Conservation (phyloP, 1,140 invertebrate genomes). For the Kradibia gibbosae region DNA sequence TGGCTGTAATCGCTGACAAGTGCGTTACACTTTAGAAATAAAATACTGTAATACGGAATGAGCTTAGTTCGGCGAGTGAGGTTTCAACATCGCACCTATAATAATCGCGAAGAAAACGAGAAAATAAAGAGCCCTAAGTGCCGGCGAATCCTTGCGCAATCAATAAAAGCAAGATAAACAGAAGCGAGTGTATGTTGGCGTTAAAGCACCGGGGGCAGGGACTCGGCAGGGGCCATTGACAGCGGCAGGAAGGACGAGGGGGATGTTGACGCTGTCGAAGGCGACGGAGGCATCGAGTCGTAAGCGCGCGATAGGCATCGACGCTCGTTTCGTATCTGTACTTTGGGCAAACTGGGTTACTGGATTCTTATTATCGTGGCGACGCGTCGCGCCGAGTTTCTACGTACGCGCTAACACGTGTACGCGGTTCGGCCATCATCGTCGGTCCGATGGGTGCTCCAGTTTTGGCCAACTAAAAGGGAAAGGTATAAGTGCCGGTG, state of each 20-base stretch:
- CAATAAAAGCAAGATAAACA: not conserved
- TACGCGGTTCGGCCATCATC: too few species aligned
- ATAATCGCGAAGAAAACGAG: too few species aligned
- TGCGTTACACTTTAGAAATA: too few species aligned
- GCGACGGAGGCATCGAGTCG: not conserved
- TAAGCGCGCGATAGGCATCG: slow-evolving; percentile 26
- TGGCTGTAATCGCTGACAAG: too few species aligned
- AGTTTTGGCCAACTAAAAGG: not conserved
- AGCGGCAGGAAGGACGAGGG: too few species aligned
- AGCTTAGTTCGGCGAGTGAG: too few species aligned
- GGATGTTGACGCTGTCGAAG: too few species aligned
- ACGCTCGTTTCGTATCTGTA: not conserved
- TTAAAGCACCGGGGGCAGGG: not conserved
- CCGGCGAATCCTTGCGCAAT: not conserved
- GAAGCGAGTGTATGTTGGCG: not conserved
- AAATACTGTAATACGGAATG: too few species aligned
- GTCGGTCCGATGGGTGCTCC: not conserved
- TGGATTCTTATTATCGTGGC: slow-evolving; percentile 45
- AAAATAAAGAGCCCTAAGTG: not conserved
- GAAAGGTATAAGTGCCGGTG: not conserved
- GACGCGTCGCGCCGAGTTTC: not conserved
- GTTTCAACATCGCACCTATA: too few species aligned
- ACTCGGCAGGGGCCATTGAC: too few species aligned
- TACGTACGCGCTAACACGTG: too few species aligned
- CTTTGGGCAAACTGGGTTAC: slow-evolving; percentile 37